Percentiles rank a stretch among this genome's conserved stretches.
Evolutionary conservation across 2,888 invertebrate genomes (phyloP).

Genomic region (Linnaemya vulpina): DNA sequence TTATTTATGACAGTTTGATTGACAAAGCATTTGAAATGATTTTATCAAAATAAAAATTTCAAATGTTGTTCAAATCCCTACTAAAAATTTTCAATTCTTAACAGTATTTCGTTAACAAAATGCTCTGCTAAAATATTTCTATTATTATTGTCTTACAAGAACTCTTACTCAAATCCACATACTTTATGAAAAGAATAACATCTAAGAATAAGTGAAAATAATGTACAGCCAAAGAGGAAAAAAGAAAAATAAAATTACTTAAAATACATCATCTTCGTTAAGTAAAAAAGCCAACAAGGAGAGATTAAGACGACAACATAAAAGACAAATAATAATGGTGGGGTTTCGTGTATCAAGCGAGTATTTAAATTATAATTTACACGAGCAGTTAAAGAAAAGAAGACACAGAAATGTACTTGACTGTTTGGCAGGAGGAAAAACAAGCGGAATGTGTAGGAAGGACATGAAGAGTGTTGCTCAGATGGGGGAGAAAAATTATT

Average conservation of each 20-base stretch:
- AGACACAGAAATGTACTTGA: slow-evolving; percentile 24
- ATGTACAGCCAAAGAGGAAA: slow-evolving; percentile 5
- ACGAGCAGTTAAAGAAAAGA: slow-evolving; percentile 44
- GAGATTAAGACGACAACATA: slow-evolving; percentile 73
- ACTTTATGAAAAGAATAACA: background rate
- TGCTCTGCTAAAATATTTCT: background rate
- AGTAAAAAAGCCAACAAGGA: slow-evolving; percentile 70
- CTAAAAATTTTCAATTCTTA: background rate
- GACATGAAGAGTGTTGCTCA: slow-evolving; percentile 9
- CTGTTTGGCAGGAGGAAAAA: slow-evolving; percentile 10
- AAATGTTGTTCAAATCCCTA: background rate
- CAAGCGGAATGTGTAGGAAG: background rate
- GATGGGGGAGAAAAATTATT: background rate
- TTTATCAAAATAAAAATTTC: background rate
- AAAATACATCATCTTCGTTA: slow-evolving; percentile 48
- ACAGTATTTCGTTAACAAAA: background rate
- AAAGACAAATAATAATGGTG: slow-evolving; percentile 74
- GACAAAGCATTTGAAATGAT: too few species aligned
- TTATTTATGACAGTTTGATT: too few species aligned
- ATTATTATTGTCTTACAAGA: background rate
- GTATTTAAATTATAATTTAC: slow-evolving; percentile 72
- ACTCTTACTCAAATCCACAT: slow-evolving; percentile 5
- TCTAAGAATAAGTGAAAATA: slow-evolving; percentile 14
- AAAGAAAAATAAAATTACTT: slow-evolving; percentile 12
- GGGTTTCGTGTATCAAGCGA: slow-evolving; percentile 68